phyloP scores from a whole-genome alignment of 2,797 vertebrate species.

The Lithobates pipiens region DNA sequence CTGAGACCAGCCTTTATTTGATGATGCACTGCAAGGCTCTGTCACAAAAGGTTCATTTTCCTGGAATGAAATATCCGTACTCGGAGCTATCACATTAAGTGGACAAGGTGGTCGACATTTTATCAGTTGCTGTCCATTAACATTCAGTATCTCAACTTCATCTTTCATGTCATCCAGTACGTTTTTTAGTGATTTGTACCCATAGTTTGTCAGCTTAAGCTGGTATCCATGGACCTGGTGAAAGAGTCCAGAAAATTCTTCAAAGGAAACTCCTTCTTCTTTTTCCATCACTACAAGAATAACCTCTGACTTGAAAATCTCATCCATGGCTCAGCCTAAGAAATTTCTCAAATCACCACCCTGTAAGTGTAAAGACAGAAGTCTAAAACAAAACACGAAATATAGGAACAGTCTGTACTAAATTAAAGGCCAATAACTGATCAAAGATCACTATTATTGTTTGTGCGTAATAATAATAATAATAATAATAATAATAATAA shows the following conservation, averaged over 20 bases:
- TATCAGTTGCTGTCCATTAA: background rate
- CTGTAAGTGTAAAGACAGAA: background rate
- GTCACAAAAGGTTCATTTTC: background rate
- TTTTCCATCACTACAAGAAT: slow-evolving; percentile 17
- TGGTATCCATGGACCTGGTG: slow-evolving; percentile 50
- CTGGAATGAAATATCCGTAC: background rate
- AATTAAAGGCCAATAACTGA: no score
- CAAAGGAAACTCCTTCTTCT: slow-evolving; percentile 22
- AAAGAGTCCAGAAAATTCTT: slow-evolving; percentile 56
- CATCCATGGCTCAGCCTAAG: slow-evolving; percentile 23
- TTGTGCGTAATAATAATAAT: no score
- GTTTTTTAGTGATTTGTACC: slow-evolving; percentile 39
- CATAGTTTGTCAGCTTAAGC: slow-evolving; percentile 38
- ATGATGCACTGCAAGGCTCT: background rate
- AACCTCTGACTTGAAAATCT: slow-evolving; percentile 33
- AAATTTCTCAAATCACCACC: background rate
- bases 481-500: no score
- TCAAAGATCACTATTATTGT: no score
- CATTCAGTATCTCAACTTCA: slow-evolving; percentile 13
- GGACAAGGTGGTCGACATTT: slow-evolving; percentile 8
- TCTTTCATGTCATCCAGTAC: slow-evolving; percentile 51
- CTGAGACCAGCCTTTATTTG: background rate
- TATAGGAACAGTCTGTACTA: background rate
- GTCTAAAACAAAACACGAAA: background rate
- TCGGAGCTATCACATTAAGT: background rate